These are phyloP conservation scores for Promerops cafer DNA, from an alignment of 2,113 vertebrate species.

Conservation along the genomic window DNA sequence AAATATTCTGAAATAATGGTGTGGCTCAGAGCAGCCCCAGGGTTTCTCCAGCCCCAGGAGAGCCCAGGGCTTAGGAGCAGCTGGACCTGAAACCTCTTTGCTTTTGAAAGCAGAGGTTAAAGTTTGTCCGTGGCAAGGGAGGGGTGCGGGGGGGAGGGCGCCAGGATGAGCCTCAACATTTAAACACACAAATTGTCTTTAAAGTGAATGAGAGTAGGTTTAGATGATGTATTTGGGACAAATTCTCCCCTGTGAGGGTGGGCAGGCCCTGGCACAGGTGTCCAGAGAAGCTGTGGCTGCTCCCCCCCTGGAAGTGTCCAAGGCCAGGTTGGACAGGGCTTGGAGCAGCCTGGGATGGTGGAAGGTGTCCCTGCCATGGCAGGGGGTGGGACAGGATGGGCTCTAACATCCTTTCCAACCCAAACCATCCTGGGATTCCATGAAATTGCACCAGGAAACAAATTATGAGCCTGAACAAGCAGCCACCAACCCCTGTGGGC, in stretches of 20 bases:
- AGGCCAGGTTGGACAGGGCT: accelerated
- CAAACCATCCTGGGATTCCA: not conserved
- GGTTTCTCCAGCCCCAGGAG: not conserved
- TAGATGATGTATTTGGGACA: not conserved
- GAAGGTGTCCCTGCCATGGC: not conserved
- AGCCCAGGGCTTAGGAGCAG: not conserved
- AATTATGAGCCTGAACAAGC: not conserved
- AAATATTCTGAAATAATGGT: not conserved
- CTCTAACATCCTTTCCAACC: not conserved
- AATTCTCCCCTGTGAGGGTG: not conserved
- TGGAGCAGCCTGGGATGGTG: accelerated
- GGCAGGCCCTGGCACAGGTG: not conserved
- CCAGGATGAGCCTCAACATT: not conserved
- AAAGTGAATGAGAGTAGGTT: not conserved
- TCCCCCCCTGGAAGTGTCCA: accelerated
- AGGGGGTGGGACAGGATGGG: accelerated
- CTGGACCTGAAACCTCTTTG: not conserved
- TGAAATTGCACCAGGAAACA: not conserved
- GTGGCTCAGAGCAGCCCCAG: not conserved
- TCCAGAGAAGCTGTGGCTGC: not conserved
- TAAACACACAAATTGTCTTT: not conserved
- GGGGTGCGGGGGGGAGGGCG: accelerated
- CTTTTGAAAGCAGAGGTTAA: not conserved
- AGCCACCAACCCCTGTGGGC: accelerated
- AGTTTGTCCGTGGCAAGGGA: accelerated